Evolutionary conservation across 23 tunicate species (phyloP), one percentile per base, ranked within the genome.

Genomic region (Diplosoma virens): DNA sequence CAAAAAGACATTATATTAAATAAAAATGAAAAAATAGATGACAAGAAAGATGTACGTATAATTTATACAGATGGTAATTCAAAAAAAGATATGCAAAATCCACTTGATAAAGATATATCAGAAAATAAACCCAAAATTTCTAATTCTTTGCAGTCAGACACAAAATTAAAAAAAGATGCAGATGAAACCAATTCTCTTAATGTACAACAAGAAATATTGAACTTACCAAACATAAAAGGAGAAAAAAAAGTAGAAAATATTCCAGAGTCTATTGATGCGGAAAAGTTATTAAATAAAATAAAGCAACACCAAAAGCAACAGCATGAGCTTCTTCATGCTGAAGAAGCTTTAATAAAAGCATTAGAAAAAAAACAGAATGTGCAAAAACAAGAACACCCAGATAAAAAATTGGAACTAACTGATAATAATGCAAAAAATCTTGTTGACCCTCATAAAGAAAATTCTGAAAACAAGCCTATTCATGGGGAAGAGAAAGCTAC

Each of bases 281-380:
- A 64, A 25, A 64, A 73, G 41, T 59, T 88, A n/a, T 35, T 90
- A 30, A 64, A 79, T 25, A 63, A 83, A 66, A 79, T 90, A 30
- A 90, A 84, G 68, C 78, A 70, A 27, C 86, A 81, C 22, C 81
- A 84, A 1, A 54, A 83, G 29, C 60, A 74, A 37, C 97, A 90
- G 33, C 77, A 81, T 14, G 77, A 79, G 52, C 72, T 90, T 29
- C 58, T 83, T 14, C 73, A 78, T 0, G 61, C 79, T 56, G 90
- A 90, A 63, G 72, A 54, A 36, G 47, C 73, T 32, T 37, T 90
- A 2, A 75, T 90, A 18, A 33, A 79, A 30, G 87, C 76, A 59
- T 67, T 90, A 27, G 89, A 83, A 48, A 84, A 80, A 20, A 75
- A 86, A 24, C 85, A 68, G 25, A 28, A 68, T 65, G 71, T 65